Evolutionary conservation across 2,113 vertebrate genomes (phyloP).

Genomic region (Sylvilagus bachmani): DNA sequence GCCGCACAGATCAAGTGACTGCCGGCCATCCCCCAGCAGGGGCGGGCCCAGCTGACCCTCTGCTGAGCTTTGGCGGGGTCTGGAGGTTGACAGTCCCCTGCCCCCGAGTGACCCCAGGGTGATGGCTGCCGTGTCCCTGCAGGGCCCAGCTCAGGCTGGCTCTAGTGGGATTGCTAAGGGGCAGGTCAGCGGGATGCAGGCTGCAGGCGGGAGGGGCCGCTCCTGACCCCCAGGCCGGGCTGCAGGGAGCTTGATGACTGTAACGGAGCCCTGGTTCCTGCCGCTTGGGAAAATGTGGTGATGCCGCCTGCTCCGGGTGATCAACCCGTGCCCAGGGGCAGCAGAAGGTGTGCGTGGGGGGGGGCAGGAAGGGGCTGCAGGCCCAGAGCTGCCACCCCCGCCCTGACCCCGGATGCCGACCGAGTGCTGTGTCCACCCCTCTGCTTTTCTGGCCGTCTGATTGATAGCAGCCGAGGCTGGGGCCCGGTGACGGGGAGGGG

Average conservation of each 20-base stretch:
- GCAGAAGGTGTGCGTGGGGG: not conserved
- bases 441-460: constrained; percentile 47
- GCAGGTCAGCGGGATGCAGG: not conserved
- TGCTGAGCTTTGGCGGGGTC: too few species aligned
- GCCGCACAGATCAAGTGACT: too few species aligned
- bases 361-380: not conserved
- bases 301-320: constrained; percentile 16
- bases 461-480: not conserved
- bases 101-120: too few species aligned
- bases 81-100: too few species aligned
- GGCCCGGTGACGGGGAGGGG: not conserved
- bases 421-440: not conserved
- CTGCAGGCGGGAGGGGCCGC: not conserved
- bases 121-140: too few species aligned
- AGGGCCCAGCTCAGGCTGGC: accelerated
- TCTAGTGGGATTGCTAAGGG: not conserved
- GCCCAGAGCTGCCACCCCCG: not conserved
- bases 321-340: not conserved
- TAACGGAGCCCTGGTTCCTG: not conserved
- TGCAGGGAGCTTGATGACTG: not conserved
- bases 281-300: not conserved
- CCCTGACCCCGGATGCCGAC: accelerated
- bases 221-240: not conserved
- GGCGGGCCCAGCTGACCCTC: too few species aligned
- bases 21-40: too few species aligned